phyloP scores from a whole-genome alignment of 2,888 invertebrate genomes.

The Dryococelus australis region DNA sequence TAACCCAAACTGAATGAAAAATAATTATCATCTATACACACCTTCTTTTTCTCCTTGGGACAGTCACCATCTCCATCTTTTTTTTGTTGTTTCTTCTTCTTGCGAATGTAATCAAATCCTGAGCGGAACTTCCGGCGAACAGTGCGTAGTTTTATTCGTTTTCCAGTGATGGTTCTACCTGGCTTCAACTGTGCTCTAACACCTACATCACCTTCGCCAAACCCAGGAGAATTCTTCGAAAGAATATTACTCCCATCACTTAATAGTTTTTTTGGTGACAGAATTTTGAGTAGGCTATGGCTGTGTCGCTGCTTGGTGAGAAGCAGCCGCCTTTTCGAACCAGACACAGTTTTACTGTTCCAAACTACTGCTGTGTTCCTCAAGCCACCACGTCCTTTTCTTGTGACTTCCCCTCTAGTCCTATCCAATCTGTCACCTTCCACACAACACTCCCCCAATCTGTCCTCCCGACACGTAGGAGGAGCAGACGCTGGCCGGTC shows the following conservation, averaged over 20 bases:
- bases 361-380: conserved; percentile 56
- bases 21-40: background rate
- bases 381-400: conserved; percentile 52
- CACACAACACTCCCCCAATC: conserved; percentile 20
- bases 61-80: conserved; percentile 61
- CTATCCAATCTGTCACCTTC: conserved; percentile 45
- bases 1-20: no score
- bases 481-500: conserved; percentile 85
- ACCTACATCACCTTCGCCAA: background rate
- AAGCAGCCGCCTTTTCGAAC: conserved; percentile 56
- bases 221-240: background rate
- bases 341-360: conserved; percentile 56
- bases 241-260: conserved; percentile 22
- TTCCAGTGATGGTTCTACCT: conserved; percentile 51
- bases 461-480: conserved; percentile 65
- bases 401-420: conserved; percentile 46
- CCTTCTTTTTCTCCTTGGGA: conserved; percentile 42
- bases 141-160: conserved; percentile 69
- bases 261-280: conserved; percentile 49
- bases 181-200: background rate
- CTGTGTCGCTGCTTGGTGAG: conserved; percentile 48
- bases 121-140: conserved; percentile 80
- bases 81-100: conserved; percentile 79
- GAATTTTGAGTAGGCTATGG: conserved; percentile 52
- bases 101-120: conserved; percentile 88